Evolutionary conservation across 2,113 vertebrate species (phyloP).

Genomic region (Semnopithecus entellus): DNA sequence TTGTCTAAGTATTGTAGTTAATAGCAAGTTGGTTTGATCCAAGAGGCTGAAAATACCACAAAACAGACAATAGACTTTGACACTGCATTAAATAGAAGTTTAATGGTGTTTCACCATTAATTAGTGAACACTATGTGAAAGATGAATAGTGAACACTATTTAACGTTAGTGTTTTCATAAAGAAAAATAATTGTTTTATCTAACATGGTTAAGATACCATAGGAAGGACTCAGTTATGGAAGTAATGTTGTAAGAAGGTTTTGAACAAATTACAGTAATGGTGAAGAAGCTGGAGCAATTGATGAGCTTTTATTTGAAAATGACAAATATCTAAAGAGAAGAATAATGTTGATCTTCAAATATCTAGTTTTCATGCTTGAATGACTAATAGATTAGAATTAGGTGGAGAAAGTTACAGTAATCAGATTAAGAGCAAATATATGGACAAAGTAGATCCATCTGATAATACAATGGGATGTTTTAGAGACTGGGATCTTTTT

Average conservation of each 20-base stretch:
- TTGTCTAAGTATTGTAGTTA: not conserved
- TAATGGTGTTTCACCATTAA: not conserved
- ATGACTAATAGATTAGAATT: not conserved
- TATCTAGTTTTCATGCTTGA: not conserved
- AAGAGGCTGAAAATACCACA: not conserved
- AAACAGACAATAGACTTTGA: not conserved
- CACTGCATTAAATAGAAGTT: not conserved
- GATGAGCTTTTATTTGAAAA: not conserved
- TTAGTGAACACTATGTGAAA: no score
- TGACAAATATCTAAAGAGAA: not conserved
- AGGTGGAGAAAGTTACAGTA: not conserved
- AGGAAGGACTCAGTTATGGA: not conserved
- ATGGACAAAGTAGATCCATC: not conserved
- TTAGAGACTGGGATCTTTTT: not conserved
- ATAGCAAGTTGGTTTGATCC: not conserved
- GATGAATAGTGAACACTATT: no score
- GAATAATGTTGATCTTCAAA: not conserved
- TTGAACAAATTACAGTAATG: not conserved
- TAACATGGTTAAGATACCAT: not conserved
- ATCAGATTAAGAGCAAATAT: not conserved
- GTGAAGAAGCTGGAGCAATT: not conserved
- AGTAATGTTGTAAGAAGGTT: not conserved
- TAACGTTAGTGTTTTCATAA: not conserved
- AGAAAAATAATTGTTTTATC: not conserved
- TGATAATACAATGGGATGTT: not conserved